These are phyloP conservation scores for Centropyge bicolor DNA, from an alignment of 2,797 vertebrate species.

Conservation along the genomic window DNA sequence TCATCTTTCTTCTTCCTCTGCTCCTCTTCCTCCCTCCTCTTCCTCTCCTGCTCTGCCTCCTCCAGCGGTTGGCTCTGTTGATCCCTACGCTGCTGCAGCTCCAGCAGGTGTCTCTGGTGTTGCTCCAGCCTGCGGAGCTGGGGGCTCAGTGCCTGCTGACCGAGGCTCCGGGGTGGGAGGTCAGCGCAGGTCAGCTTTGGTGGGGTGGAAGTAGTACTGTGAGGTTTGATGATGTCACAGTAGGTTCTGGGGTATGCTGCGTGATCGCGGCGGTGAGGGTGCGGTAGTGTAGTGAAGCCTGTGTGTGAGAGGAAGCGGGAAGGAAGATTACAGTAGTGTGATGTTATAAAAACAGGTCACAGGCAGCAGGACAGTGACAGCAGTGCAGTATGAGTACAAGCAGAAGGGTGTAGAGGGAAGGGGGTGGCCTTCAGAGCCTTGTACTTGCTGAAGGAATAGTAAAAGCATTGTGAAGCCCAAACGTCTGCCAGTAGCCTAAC, in stretches of 20 bases:
- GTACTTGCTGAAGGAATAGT: conserved; percentile 39
- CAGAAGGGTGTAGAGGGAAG: conserved; percentile 48
- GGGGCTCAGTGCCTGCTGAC: conserved; percentile 70
- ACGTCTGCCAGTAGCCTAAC: conserved; percentile 39
- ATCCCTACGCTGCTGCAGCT: conserved; percentile 82
- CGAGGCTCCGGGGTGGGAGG: conserved; percentile 78
- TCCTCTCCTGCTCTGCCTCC: conserved; percentile 71
- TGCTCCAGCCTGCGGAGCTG: conserved; percentile 84
- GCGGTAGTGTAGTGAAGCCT: conserved; percentile 72
- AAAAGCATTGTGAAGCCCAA: conserved; percentile 57
- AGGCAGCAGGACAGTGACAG: conserved; percentile 71
- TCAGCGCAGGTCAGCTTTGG: conserved; percentile 78
- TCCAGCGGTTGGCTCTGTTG: conserved; percentile 74
- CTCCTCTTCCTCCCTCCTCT: conserved; percentile 67
- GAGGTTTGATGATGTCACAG: conserved; percentile 73
- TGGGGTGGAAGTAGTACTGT: neutral
- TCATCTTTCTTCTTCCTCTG: conserved; percentile 71
- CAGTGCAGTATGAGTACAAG: conserved; percentile 74
- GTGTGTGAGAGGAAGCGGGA: conserved; percentile 70
- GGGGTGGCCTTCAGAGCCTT: conserved; percentile 10
- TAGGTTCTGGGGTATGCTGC: conserved; percentile 63
- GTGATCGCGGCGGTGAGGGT: conserved; percentile 70
- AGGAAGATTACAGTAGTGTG: conserved; percentile 66
- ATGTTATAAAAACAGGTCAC: conserved; percentile 61
- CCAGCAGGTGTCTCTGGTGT: conserved; percentile 83